These are phyloP conservation scores for Bellardia pandia DNA, from an alignment of 2,888 invertebrate species.

Conservation along the genomic window DNA sequence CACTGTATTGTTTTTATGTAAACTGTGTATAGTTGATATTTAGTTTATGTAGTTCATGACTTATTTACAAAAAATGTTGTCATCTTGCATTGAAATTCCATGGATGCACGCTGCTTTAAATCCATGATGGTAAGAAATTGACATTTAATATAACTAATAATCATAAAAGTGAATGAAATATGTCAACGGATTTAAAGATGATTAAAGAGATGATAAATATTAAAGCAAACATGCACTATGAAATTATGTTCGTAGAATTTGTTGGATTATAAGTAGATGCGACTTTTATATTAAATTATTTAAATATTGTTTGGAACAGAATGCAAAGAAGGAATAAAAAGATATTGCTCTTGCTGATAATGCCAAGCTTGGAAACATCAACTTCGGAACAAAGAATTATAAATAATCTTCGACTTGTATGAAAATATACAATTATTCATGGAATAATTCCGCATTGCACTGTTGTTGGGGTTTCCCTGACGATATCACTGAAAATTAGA, in stretches of 20 bases:
- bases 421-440: no score
- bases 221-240: neutral
- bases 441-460: no score
- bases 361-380: no score
- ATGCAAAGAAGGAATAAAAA: no score
- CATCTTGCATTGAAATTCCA: neutral
- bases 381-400: no score
- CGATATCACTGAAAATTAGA: no score
- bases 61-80: conserved; percentile 27
- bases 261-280: no score
- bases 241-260: neutral
- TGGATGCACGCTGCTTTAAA: neutral
- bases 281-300: no score
- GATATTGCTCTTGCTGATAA: no score
- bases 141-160: conserved; percentile 39
- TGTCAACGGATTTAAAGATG: conserved; percentile 35
- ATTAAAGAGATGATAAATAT: conserved; percentile 10
- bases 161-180: conserved; percentile 8
- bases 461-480: no score
- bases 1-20: neutral
- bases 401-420: no score
- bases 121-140: conserved; percentile 41
- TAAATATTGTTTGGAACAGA: no score
- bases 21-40: neutral
- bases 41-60: conserved; percentile 22